Evolutionary conservation across 2,797 vertebrate species (phyloP).

Genomic region (Pseudochromis fuscus): DNA sequence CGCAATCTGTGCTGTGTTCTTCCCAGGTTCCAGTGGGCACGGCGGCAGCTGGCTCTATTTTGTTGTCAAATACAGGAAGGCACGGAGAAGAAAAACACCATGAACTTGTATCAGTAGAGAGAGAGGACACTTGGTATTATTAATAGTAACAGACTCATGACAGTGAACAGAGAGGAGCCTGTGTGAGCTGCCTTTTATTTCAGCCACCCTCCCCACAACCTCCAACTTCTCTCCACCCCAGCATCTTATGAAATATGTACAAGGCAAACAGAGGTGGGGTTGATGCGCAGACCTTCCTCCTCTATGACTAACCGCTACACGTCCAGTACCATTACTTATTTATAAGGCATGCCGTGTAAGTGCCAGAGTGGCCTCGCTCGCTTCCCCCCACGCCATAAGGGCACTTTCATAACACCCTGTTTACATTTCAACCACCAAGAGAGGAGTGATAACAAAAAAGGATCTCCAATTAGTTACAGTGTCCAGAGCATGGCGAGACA

Average conservation of each 20-base stretch:
- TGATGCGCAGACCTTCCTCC: constrained; percentile 85
- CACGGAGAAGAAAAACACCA: constrained; percentile 76
- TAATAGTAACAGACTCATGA: constrained; percentile 87
- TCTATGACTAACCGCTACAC: constrained; percentile 87
- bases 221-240: constrained; percentile 72
- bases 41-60: constrained; percentile 82
- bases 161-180: constrained; percentile 86
- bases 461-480: constrained; percentile 84
- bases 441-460: constrained; percentile 81
- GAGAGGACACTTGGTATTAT: constrained; percentile 86
- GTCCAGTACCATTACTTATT: constrained; percentile 89
- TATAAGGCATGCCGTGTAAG: constrained; percentile 86
- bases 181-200: constrained; percentile 86
- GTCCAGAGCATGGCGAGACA: constrained; percentile 73
- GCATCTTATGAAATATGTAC: constrained; percentile 89
- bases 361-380: constrained; percentile 84
- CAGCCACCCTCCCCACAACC: constrained; percentile 77
- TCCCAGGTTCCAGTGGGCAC: constrained; percentile 67
- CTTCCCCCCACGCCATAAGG: constrained; percentile 82
- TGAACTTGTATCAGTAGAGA: constrained; percentile 79
- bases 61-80: constrained; percentile 87
- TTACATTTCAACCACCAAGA: constrained; percentile 83
- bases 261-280: constrained; percentile 89
- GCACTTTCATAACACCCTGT: constrained; percentile 86
- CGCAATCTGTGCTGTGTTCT: constrained; percentile 81